Conservation (phyloP, 2,113 vertebrate genomes). For the Trichechus manatus region DNA sequence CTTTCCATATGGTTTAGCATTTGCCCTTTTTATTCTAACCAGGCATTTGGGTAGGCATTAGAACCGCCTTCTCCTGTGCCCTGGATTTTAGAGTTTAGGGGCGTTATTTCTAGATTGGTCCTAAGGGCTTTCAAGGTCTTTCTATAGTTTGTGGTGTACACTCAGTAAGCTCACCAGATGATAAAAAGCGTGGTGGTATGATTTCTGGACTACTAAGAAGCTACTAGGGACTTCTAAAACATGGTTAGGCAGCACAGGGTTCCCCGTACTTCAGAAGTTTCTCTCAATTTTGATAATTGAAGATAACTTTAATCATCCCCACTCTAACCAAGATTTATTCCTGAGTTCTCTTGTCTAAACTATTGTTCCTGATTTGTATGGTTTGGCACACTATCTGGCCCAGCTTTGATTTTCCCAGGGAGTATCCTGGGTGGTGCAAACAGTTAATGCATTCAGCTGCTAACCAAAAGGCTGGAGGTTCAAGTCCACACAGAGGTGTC, state of each 20-base stretch:
- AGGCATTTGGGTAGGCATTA: not conserved
- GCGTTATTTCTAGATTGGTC: constrained; percentile 34
- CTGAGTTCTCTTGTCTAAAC: not conserved
- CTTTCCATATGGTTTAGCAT: not conserved
- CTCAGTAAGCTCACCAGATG: not conserved
- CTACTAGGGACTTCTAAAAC: not conserved
- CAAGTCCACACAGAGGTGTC: not conserved
- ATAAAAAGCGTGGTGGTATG: constrained; percentile 44
- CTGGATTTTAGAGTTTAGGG: constrained; percentile 42
- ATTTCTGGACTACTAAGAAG: constrained; percentile 22
- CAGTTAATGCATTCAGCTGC: not conserved
- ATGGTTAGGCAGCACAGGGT: not conserved
- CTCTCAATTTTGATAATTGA: constrained; percentile 13
- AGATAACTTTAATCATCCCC: constrained; percentile 16
- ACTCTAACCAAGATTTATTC: constrained; percentile 48
- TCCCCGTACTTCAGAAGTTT: not conserved
- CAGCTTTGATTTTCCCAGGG: constrained; percentile 9
- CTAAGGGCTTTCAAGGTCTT: not conserved
- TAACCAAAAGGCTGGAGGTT: not conserved
- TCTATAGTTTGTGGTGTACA: not conserved
- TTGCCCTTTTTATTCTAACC: not conserved
- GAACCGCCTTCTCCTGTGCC: not conserved
- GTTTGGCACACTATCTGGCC: constrained; percentile 49
- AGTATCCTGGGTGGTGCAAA: not conserved
- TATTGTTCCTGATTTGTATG: constrained; percentile 10